Percentiles rank a stretch among this genome's conserved stretches.
Evolutionary conservation across 2,113 vertebrate genomes (phyloP).

Genomic region (Puma concolor): DNA sequence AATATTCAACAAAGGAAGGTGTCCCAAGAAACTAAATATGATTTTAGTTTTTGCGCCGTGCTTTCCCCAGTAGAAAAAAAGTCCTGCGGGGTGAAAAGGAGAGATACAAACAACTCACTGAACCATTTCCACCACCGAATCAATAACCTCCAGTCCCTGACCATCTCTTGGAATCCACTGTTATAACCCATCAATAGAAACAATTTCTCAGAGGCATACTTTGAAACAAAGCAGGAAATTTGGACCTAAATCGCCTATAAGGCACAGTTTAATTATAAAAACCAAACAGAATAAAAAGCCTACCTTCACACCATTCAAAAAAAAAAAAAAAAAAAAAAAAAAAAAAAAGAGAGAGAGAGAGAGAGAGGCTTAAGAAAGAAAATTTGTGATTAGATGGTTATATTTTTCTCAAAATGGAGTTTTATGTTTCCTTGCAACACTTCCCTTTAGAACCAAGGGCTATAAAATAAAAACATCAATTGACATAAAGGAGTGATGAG

Average conservation of each 20-base stretch:
- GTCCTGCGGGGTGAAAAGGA: not conserved
- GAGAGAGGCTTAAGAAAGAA: not conserved
- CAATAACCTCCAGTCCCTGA: not conserved
- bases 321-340: not conserved
- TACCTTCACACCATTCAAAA: not conserved
- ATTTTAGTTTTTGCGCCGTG: not conserved
- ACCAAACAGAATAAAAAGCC: conserved; percentile 39
- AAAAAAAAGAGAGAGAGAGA: not conserved
- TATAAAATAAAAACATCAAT: not conserved
- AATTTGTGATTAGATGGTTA: not conserved
- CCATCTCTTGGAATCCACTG: not conserved
- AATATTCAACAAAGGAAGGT: not conserved
- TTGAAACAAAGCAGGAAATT: not conserved
- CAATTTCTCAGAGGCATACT: not conserved
- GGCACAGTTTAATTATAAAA: conserved; percentile 33
- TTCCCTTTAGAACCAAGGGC: not conserved
- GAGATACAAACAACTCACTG: not conserved
- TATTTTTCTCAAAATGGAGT: not conserved
- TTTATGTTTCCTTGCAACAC: not conserved
- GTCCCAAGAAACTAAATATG: not conserved
- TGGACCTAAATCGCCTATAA: not conserved
- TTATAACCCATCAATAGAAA: not conserved
- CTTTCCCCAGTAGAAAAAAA: not conserved
- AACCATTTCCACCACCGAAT: not conserved
- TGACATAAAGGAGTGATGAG: not conserved